Base-by-base conservation (phyloP, 2,888 invertebrate species). In the Conistra vaccinii region DNA sequence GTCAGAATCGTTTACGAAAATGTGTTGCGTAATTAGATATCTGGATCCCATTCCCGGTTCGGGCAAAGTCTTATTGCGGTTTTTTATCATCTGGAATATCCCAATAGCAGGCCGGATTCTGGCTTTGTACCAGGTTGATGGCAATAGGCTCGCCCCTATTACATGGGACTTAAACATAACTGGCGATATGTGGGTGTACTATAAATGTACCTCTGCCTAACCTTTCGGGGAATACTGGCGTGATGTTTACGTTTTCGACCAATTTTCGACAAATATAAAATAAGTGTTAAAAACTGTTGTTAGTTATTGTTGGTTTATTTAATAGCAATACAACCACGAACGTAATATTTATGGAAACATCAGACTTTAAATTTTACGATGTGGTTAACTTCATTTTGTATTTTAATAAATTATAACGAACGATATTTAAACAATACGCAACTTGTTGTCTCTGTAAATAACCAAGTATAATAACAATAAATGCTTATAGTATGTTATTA, bases 321-420 rank as follows among this genome's bases (percentile, higher is more conserved):
- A 73, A 73, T 42, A 39, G 53, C 29, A 53, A 45, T 55, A 20
- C 2, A 48, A 48, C 39, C 61, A 14, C 55, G 9, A 75, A 23
- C 39, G 10, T 60, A n/a, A 55, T 48, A 74, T 78, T 68, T 55
- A 74, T 75, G 45, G 3, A 48, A 76, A 81, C 57, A 72, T 51
- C 39, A 53, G 39, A 32, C 39, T 68, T 81, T 35, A 74, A 51
- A 63, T 70, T 75, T 70, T 29, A 75, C 63, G 60, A 81, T 76
- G 69, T 51, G 69, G 63, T 81, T 63, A 32, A 53, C 32, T 69
- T 81, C 32, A 76, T 61, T 45, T n/a, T n/a, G 60, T 39, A 58
- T 76, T 76, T 70, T 75, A 70, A 81, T 74, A 1, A 65, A 67
- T 65, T 70, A 69, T 48, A 65, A 61, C 17, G 14, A 69, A 78